Conservation (phyloP, 1,140 invertebrate genomes). For the Anoplolepis gracilipes region DNA sequence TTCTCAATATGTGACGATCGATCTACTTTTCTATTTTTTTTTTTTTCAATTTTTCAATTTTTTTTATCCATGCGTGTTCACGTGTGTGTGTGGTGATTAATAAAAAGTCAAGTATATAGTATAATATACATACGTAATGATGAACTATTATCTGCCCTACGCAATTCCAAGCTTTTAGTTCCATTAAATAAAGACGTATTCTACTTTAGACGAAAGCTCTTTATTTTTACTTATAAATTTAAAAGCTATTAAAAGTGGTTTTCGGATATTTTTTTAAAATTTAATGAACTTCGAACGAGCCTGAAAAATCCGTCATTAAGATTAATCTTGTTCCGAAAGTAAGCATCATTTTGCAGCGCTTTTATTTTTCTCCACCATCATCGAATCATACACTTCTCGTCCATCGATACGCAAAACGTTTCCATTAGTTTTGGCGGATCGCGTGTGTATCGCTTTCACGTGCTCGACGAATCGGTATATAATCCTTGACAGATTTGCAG, state of each 20-base stretch:
- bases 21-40: neutral
- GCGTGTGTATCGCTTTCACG: conserved; percentile 35
- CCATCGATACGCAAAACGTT: conserved; percentile 25
- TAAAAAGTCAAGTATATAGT: conserved; percentile 13
- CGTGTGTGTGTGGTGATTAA: too few relatives aligned
- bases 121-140: conserved; percentile 4
- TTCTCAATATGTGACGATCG: neutral
- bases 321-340: neutral
- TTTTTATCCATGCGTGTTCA: too few relatives aligned
- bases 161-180: conserved; percentile 1
- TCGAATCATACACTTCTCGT: neutral
- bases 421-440: conserved; percentile 31
- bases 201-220: neutral
- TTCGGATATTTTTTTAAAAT: conserved; percentile 1
- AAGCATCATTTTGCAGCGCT: neutral
- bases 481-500: conserved; percentile 52
- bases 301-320: neutral
- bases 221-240: conserved; percentile 26
- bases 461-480: conserved; percentile 23
- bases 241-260: neutral
- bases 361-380: conserved; percentile 26
- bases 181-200: conserved; percentile 16
- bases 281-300: conserved; percentile 15
- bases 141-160: neutral
- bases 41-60: too few relatives aligned